A percentile compares a stretch with the other conserved stretches of the same genome.
Evolutionary conservation across 2,113 vertebrate species (phyloP).

Genomic region (Stomatorhinus ivindoensis): DNA sequence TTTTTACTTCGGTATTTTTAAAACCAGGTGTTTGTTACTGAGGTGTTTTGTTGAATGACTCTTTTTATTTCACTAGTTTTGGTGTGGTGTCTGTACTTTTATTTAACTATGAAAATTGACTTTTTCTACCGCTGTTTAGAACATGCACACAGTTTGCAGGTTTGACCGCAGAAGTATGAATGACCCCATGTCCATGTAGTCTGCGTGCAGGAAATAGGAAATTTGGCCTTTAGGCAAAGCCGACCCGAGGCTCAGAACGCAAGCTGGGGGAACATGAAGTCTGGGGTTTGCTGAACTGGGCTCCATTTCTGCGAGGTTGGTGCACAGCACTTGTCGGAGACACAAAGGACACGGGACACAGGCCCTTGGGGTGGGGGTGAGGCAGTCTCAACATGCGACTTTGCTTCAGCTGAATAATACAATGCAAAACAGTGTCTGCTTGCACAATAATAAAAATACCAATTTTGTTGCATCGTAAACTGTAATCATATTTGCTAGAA

Average conservation of each 20-base stretch:
- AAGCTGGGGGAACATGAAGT: background rate
- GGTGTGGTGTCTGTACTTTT: background rate
- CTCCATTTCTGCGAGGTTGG: background rate
- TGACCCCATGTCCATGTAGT: background rate
- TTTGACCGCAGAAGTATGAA: background rate
- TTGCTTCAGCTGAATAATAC: background rate
- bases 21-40: background rate
- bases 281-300: background rate
- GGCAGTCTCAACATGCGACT: constrained; percentile 32
- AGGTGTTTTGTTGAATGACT: background rate
- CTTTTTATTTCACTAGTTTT: background rate
- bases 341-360: background rate
- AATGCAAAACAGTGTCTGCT: constrained; percentile 13
- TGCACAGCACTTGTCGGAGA: background rate
- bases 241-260: background rate
- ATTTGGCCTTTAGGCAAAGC: background rate
- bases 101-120: background rate
- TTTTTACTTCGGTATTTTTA: background rate
- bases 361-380: background rate
- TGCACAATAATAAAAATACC: background rate
- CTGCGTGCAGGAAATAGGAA: background rate
- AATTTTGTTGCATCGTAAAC: constrained; percentile 12
- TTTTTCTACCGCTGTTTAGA: background rate
- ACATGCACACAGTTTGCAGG: background rate
- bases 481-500: constrained; percentile 28